These are phyloP conservation scores for Rotaria socialis DNA, from an alignment of 2,888 invertebrate genomes.

Conservation along the genomic window DNA sequence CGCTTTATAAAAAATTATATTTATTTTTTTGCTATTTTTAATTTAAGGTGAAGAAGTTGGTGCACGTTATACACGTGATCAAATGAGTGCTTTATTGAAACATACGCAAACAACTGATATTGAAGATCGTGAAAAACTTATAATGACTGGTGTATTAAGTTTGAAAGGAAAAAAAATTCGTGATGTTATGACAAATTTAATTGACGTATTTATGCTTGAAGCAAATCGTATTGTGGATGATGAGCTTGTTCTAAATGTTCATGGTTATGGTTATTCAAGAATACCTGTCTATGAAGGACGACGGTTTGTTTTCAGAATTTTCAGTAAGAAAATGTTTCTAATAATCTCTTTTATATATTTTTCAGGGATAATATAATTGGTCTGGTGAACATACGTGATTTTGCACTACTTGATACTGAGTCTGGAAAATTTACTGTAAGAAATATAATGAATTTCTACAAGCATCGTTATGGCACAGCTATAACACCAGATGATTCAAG, in stretches of 20 bases:
- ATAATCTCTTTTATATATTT: background rate
- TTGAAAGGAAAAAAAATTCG: conserved; percentile 10
- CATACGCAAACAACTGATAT: conserved; percentile 62
- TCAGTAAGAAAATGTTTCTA: background rate
- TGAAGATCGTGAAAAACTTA: conserved; percentile 23
- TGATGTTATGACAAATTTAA: conserved; percentile 21
- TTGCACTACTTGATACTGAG: conserved; percentile 42
- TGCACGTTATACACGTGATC: conserved; percentile 87
- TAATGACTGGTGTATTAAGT: conserved; percentile 21
- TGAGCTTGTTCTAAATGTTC: conserved; percentile 5
- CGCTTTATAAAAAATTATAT: too few relatives aligned
- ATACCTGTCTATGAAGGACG: conserved; percentile 33
- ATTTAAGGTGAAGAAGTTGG: conserved; percentile 71
- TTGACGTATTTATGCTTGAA: conserved; percentile 36
- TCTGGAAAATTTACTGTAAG: conserved; percentile 42
- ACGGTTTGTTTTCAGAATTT: background rate
- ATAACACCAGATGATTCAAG: conserved; percentile 12
- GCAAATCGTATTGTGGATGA: conserved; percentile 28
- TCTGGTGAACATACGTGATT: conserved; percentile 42
- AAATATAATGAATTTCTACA: conserved; percentile 43
- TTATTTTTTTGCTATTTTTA: background rate
- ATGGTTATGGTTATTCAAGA: conserved; percentile 38
- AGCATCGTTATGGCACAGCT: conserved; percentile 36
- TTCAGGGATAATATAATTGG: conserved; percentile 42
- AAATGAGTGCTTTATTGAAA: conserved; percentile 81